Percentiles rank a stretch among this genome's conserved stretches.
Conservation (phyloP, 2,888 invertebrate genomes). For the Tenodera sinensis region DNA sequence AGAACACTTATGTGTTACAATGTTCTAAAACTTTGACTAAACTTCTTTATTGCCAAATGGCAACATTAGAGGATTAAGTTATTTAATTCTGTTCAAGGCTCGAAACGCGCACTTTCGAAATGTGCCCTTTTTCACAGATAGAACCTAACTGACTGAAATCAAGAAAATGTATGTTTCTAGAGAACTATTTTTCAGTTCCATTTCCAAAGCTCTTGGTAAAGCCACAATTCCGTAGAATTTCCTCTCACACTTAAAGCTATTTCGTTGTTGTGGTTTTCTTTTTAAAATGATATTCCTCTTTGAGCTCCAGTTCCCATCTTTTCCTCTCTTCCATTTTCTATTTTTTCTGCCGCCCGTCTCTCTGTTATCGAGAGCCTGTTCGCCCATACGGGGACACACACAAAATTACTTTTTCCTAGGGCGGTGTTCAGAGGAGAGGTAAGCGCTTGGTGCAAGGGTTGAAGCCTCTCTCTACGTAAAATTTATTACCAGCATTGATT, state of each 20-base stretch:
- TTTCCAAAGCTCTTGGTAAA: not conserved
- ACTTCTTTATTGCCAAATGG: too few relatives aligned
- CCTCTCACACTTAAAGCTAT: not conserved
- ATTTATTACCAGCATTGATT: constrained; percentile 23
- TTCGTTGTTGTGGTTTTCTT: not conserved
- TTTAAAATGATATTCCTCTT: not conserved
- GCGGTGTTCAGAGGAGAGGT: not conserved
- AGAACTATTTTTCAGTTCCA: not conserved
- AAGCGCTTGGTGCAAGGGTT: constrained; percentile 1
- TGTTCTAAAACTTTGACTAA: too few relatives aligned
- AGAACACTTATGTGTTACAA: too few relatives aligned
- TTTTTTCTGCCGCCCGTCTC: not conserved
- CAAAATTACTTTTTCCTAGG: not conserved
- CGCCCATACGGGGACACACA: not conserved
- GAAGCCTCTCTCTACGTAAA: not conserved
- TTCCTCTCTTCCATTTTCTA: not conserved
- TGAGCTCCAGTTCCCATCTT: not conserved
- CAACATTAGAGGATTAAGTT: too few relatives aligned
- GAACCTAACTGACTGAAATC: too few relatives aligned
- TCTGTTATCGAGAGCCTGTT: not conserved
- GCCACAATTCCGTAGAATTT: not conserved
- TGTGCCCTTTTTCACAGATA: too few relatives aligned
- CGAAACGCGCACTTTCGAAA: too few relatives aligned
- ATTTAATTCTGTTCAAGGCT: too few relatives aligned
- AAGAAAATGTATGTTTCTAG: not conserved